Percentiles rank a stretch among this genome's conserved stretches.
Conservation (phyloP, 2,113 vertebrate genomes). For the Eidolon helvum region DNA sequence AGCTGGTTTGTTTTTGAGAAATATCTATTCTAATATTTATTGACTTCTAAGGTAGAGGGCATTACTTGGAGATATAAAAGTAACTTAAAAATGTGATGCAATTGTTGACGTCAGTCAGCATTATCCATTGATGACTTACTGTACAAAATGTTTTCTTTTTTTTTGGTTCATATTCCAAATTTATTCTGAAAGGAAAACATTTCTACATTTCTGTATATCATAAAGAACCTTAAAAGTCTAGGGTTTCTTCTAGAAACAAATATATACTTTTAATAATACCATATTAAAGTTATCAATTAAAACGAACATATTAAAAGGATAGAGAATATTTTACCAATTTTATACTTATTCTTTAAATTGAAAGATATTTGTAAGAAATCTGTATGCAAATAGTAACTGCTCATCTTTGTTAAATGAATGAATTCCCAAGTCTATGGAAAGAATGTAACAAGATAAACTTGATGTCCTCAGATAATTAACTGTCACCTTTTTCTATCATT, state of each 20-base stretch:
- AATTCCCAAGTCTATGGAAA: slow-evolving; percentile 2
- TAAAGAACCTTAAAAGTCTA: neutral
- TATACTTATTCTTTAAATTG: slow-evolving; percentile 29
- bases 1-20: slow-evolving; percentile 13
- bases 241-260: slow-evolving; percentile 31
- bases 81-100: slow-evolving; percentile 27
- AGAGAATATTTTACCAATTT: slow-evolving; percentile 16
- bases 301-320: neutral
- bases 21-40: neutral
- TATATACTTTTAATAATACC: neutral
- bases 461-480: neutral
- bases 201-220: neutral
- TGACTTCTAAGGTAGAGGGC: neutral
- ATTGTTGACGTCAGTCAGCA: neutral
- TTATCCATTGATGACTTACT: neutral
- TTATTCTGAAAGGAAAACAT: slow-evolving; percentile 33
- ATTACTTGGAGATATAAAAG: neutral
- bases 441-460: neutral
- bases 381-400: neutral
- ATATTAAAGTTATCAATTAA: slow-evolving; percentile 2
- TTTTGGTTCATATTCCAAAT: neutral
- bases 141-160: neutral
- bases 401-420: neutral
- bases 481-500: slow-evolving; percentile 20
- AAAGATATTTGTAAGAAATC: slow-evolving; percentile 51